Evolutionary conservation across 1,140 invertebrate species (phyloP), one percentile per base, ranked within the genome.

Genomic region (Neodiprion virginianus): DNA sequence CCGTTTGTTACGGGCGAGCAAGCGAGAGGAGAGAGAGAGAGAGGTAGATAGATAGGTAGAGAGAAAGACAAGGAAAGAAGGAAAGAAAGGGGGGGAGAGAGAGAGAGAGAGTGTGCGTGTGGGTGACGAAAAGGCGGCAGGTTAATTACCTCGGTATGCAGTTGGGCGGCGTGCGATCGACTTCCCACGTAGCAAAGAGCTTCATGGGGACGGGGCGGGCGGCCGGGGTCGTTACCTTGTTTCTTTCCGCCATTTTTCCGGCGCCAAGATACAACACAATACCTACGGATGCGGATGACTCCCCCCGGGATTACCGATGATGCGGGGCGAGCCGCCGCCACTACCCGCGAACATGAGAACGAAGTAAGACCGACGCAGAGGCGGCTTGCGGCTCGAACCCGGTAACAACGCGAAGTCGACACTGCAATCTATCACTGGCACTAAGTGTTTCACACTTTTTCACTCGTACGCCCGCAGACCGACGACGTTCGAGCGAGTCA

Each of bases 161-260:
- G 89, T 97, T 98, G 75, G 97, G 94, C 69, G 97, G 96, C 75
- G 97, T 98, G 86, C 97, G 93, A 90, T 99, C 97, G 74, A 98
- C 95, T 92, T 98, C 97, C 96, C 97, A 98, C 79, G 97, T 97
- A 75, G 97, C 97, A 90, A 98, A 99, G 78, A 99, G 92, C 90
- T 97, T 97, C 97, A 98, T 98, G 81, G 96, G 96, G 85, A 98
- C 95, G 81, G 96, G 96, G 92, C 96, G 96, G 85, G 89, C 86
- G 75, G 86, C 81, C 78, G 85, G 83, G 78, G 86, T 81, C 82
- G 84, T 86, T 80, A 83, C 85, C 78, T 85, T 88, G 76, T 79
- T 88, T 80, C 88, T 88, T 82, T 89, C 89, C 89, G 88, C 88
- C 88, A 89, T 89, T 87, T 87, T 89, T 87, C 77, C 80, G 80